Conservation (phyloP, 1,140 invertebrate genomes). For the Drosophila pseudoananassae region DNA sequence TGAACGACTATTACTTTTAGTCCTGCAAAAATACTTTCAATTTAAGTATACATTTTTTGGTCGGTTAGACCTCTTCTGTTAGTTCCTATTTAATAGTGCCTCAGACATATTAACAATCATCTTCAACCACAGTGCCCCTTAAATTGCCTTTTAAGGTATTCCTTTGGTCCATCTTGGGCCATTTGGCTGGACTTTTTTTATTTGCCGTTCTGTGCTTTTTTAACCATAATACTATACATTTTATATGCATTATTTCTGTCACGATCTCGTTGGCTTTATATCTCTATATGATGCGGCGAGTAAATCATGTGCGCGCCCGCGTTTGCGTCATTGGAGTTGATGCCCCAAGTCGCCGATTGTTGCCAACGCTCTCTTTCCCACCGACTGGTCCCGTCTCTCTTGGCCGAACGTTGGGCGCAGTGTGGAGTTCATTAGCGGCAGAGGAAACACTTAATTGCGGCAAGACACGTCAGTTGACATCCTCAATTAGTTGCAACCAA, state of each 20-base stretch:
- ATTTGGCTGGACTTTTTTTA: conserved; percentile 27
- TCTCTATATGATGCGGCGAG: conserved; percentile 68
- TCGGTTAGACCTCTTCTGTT: too few species aligned
- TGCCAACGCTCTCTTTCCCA: conserved; percentile 9
- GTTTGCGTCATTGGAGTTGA: conserved; percentile 42
- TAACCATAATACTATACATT: conserved; percentile 78
- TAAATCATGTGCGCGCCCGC: conserved; percentile 52
- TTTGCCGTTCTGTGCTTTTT: conserved; percentile 38
- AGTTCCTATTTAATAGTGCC: too few species aligned
- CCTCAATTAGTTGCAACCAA: conserved; percentile 79
- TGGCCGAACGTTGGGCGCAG: neutral
- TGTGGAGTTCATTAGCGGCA: conserved; percentile 45
- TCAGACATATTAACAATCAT: neutral
- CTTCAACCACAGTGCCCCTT: conserved; percentile 43
- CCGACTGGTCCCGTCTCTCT: neutral
- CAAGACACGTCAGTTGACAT: conserved; percentile 75
- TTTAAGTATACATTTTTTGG: too few species aligned
- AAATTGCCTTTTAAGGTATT: conserved; percentile 52
- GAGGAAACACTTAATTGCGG: conserved; percentile 72
- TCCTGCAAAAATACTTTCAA: too few species aligned
- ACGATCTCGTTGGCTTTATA: conserved; percentile 80
- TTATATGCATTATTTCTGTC: conserved; percentile 81
- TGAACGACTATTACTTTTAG: too few species aligned
- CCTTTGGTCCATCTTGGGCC: conserved; percentile 10
- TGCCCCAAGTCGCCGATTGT: conserved; percentile 31